Conservation (phyloP, 2,797 vertebrate genomes). For the Syndactyla subalaris region DNA sequence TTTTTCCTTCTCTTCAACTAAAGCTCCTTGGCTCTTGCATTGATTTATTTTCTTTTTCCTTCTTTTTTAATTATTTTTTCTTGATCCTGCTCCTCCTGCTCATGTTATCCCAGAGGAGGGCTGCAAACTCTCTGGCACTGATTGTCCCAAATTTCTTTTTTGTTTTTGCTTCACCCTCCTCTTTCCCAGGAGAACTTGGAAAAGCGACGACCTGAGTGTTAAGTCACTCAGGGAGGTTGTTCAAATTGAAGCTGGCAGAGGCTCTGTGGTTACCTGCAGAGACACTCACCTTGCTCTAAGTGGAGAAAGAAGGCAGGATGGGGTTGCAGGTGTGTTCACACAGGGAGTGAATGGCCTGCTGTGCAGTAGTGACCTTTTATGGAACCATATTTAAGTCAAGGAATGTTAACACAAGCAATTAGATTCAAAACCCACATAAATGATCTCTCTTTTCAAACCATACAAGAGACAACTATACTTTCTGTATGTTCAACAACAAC, state of each 20-base stretch:
- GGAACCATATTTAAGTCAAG: background rate
- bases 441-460: background rate
- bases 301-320: background rate
- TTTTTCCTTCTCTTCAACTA: constrained; percentile 29
- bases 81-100: background rate
- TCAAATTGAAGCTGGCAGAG: background rate
- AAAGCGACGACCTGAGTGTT: background rate
- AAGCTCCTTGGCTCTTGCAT: constrained; percentile 15
- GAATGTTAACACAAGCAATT: background rate
- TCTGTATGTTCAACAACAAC: background rate
- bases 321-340: background rate
- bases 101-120: background rate
- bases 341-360: background rate
- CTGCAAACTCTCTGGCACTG: background rate
- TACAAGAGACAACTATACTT: background rate
- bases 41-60: background rate
- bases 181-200: background rate
- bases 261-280: background rate
- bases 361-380: background rate
- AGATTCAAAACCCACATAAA: background rate
- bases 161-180: background rate
- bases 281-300: background rate
- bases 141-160: background rate
- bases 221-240: background rate
- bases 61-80: background rate